Evolutionary conservation across 2,888 invertebrate genomes (phyloP), one percentile per base, ranked within the genome.

Genomic region (Elegia similella): DNA sequence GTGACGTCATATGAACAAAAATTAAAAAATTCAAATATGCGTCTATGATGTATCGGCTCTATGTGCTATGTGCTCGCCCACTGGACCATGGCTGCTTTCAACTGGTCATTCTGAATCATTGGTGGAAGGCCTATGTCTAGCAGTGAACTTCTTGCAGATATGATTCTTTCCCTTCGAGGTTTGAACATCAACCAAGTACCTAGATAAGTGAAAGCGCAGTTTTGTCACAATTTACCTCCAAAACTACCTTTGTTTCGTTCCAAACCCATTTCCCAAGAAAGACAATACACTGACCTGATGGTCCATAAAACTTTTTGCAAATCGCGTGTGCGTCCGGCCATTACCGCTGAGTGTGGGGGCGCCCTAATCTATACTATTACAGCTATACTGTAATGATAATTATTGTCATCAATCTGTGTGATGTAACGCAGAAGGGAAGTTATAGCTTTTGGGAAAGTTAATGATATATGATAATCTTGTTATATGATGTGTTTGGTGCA

Each of bases 231-330:
- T 23, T 3, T 23, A 23, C 5, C 23, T 2, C 2, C 23, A 23
- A 23, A 23, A 23, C 23, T 23, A 23, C 23, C 8, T 12, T 46
- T 23, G 23, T 46, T 17, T 44, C 29, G 23, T 6, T 12, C 46
- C 6, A 30, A 30, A 10, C 12, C 30, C 30, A 47, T 30, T 48
- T 48, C 32, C 32, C 15, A 10, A 32, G 13, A 13, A 30, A 48
- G 47, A 47, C 32, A 48, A 32, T 32, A 48, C 48, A 17, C n/a
- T 7, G 3, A 10, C 12, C 16, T 34, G 50, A 50, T 38, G 17
- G 50, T 17, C 50, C 16, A 50, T 50, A 34, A 50, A 50, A 50
- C 34, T 50, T 50, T 34, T 50, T 34, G 50, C 50, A 34, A 50
- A 50, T 50, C 50, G 50, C 34, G 50, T 34, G 50, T 50, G 50